phyloP scores from a whole-genome alignment of 2,113 vertebrate species.

The Lepus europaeus region DNA sequence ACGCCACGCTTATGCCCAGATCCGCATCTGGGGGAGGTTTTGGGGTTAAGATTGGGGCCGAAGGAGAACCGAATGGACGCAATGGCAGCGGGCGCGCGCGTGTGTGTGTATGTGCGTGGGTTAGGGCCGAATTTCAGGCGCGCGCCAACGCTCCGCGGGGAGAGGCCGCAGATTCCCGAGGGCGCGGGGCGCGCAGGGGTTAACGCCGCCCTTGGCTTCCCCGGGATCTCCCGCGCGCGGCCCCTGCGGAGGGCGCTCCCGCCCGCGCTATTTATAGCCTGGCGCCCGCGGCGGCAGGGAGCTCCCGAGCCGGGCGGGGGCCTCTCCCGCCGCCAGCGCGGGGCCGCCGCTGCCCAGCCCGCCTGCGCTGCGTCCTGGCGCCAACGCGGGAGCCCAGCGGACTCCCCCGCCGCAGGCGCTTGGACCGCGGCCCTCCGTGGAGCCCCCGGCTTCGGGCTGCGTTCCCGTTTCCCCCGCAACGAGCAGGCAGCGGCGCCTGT shows the following conservation, averaged over 20 bases:
- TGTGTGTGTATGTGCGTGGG: too few species aligned
- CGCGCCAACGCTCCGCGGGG: not conserved
- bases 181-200: conserved; percentile 16
- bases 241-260: conserved; percentile 50
- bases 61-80: too few species aligned
- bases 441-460: too few species aligned
- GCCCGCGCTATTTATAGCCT: conserved; percentile 77
- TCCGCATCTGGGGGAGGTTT: conserved; percentile 71
- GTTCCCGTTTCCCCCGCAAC: too few species aligned
- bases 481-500: too few species aligned
- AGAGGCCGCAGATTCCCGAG: not conserved
- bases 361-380: too few species aligned
- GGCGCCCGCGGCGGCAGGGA: conserved; percentile 63
- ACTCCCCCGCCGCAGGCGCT: too few species aligned
- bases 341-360: too few species aligned
- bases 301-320: not conserved
- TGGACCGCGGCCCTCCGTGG: too few species aligned
- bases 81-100: not conserved
- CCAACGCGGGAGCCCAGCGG: too few species aligned
- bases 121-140: not conserved
- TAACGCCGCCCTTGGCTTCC: conserved; percentile 68
- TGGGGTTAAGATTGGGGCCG: not conserved
- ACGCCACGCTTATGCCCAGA: not conserved
- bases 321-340: too few species aligned
- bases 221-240: conserved; percentile 72